Conservation (phyloP, 2,113 vertebrate species). For the Hydrochoerus hydrochaeris region DNA sequence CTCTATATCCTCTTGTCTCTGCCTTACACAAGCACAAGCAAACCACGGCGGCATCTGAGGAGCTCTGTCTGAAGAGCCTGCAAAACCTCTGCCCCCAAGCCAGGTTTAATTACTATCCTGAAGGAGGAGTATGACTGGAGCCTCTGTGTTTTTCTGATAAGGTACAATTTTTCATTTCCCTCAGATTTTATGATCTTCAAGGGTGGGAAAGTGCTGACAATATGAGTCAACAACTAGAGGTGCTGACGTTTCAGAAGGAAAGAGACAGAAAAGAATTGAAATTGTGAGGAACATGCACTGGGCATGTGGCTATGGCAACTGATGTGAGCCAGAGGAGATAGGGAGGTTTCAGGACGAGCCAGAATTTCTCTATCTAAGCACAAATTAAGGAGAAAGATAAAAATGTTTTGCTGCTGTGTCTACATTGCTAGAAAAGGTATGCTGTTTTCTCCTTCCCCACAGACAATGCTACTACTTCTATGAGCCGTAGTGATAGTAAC, state of each 20-base stretch:
- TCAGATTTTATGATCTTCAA: conserved; percentile 37
- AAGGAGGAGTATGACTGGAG: conserved; percentile 16
- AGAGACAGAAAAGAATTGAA: conserved; percentile 28
- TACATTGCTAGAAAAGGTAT: neutral
- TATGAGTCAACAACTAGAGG: neutral
- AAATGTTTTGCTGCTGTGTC: neutral
- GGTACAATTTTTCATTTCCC: conserved; percentile 57
- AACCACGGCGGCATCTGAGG: neutral
- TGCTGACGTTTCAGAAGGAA: conserved; percentile 28
- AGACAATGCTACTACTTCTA: neutral
- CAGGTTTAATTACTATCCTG: conserved; percentile 50
- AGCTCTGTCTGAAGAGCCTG: neutral
- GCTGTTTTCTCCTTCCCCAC: neutral
- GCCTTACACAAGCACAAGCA: neutral
- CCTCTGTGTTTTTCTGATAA: conserved; percentile 67
- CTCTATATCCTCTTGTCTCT: neutral
- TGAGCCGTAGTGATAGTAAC: neutral
- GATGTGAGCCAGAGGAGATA: neutral
- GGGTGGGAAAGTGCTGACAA: conserved; percentile 47
- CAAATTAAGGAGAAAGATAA: neutral
- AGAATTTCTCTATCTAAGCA: neutral
- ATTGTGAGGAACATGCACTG: neutral
- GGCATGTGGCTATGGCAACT: conserved; percentile 34
- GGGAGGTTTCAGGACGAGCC: neutral
- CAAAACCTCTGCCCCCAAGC: neutral